Evolutionary conservation across 2,797 vertebrate species (phyloP), one percentile per base, ranked within the genome.

Genomic region (Rhyacichthys aspro): DNA sequence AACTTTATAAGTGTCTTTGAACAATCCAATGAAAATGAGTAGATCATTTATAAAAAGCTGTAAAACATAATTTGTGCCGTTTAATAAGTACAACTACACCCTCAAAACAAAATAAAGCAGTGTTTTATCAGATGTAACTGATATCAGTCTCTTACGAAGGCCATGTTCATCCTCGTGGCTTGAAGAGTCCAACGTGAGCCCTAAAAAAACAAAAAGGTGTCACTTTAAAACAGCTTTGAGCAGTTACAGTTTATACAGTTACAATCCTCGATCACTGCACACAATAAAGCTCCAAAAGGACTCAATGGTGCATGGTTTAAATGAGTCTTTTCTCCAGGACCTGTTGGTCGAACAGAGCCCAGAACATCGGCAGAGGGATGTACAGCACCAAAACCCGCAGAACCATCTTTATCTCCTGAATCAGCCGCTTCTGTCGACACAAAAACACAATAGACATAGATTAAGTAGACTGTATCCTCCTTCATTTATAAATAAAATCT

Each of bases 331-430:
- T 28, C 23, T 28, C 23, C 23, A 28, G 23, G 1, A 98, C 98
- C 96, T 98, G 97, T 86, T 99, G 97, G 81, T 99, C 97, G 76
- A 98, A 96, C 70, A 98, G 94, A 71, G 97, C 97, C 98, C 97
- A 99, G 90, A 98, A 99, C 96, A 99, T 98, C 4, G 97, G 98
- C 63, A 99, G 85, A 0, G 98, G 97, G 63, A 98, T 93, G 78
- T 95, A 99, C 36, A 99, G 96, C 68, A 98, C 86, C 63, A 98
- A 84, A n/a, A 99, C 92, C 1, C 94, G 88, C 11, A 94, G 91
- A 66, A 98, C 92, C 92, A 96, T 96, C 84, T 98, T 98, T 57
- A 98, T 93, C 72, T 99, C 97, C 49, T 87, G 80, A 69, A 99
- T 96, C 63, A 96, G 92, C 17, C 90, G 87, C 70, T 92, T 95